Base-by-base conservation (phyloP, 92 coral and sea anemone species). In the Metridium senile region DNA sequence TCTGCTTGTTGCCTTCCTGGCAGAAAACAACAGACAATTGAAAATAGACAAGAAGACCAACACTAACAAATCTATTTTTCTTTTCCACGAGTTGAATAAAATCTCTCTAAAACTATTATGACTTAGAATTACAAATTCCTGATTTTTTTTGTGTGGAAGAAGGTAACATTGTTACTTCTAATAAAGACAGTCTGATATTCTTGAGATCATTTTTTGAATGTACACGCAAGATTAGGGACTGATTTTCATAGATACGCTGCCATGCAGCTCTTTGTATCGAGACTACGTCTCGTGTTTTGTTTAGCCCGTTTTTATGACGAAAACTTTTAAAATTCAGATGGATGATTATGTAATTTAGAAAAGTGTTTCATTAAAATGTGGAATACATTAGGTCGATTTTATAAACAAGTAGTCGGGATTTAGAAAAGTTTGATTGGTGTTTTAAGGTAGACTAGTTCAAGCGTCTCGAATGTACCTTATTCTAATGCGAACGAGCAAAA, bases 201-300 rank as follows among this genome's bases (percentile, higher is more conserved):
- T 45, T 58, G 32, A 58, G 6, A 52, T n/a, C 21, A 49, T 13
- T 58, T 71, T 45, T 4, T 39, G 49, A 39, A 71, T 51, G 61
- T 53, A 63, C 45, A 63, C 69, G 27, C 39, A 20, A 72, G 63
- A 23, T 29, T 21, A 27, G 28, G 63, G 76, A 72, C 76, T 72
- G 76, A 73, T 32, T 56, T 73, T 3, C 59, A 73, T 46, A 20
- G 78, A 73, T 43, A 73, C 67, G 78, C 78, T 73, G 78, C 78
- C 67, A 73, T 73, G 78, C 78, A 73, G 78, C 78, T 57, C 78
- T 35, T 11, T 31, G 78, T 73, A 73, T 73, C 61, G 78, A 73
- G 78, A 73, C 78, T 18, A 56, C 56, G 78, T 73, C 78, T 73
- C 78, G 47, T 52, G 28, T 73, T 58, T 34, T 30, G 56, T 53